These are phyloP conservation scores for Manis crassicaudata DNA, from an alignment of 2,797 vertebrate genomes.

Conservation along the genomic window DNA sequence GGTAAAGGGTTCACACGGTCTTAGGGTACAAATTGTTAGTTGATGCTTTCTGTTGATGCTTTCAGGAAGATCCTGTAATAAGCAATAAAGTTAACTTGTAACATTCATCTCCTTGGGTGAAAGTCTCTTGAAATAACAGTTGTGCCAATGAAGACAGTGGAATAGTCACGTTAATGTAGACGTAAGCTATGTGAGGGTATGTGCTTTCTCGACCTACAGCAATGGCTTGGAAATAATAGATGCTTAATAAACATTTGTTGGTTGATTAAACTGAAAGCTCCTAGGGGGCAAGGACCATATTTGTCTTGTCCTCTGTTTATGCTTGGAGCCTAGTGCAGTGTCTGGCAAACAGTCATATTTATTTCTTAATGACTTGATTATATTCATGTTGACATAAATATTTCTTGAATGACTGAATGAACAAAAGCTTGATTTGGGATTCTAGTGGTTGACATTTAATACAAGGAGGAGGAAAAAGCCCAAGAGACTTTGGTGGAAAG, in stretches of 20 bases:
- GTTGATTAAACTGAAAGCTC: not conserved
- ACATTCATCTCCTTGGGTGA: not conserved
- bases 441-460: not conserved
- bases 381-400: too few relatives aligned
- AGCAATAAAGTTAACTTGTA: not conserved
- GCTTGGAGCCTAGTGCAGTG: not conserved
- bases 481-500: not conserved
- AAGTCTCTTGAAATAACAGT: not conserved
- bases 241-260: not conserved
- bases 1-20: not conserved
- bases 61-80: not conserved
- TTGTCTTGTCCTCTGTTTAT: not conserved
- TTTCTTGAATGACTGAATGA: not conserved
- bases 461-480: not conserved
- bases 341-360: not conserved
- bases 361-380: too few relatives aligned
- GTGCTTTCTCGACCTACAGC: not conserved
- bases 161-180: not conserved
- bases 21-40: not conserved
- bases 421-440: not conserved
- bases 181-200: not conserved
- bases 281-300: not conserved
- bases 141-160: not conserved
- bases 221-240: not conserved
- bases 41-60: not conserved